Conservation (phyloP, 2,888 invertebrate genomes). For the Eulithis prunata region DNA sequence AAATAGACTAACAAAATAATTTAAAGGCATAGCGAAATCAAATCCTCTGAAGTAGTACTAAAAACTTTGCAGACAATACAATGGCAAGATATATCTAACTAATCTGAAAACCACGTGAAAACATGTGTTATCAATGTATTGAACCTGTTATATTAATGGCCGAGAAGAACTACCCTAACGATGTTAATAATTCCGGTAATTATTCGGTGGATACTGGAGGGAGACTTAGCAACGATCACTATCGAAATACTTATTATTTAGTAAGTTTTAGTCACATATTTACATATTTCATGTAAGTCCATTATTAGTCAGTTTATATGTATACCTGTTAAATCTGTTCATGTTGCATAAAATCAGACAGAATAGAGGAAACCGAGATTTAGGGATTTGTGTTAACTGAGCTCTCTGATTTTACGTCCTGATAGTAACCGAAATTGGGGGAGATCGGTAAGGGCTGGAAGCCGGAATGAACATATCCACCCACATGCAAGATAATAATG, state of each 20-base stretch:
- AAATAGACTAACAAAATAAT: too few relatives aligned
- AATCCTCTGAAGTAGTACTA: too few relatives aligned
- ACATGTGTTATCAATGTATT: conserved; percentile 31
- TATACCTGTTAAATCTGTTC: too few relatives aligned
- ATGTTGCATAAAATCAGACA: conserved; percentile 15
- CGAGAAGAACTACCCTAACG: conserved; percentile 20
- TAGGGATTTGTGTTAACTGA: conserved; percentile 33
- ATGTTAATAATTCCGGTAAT: conserved; percentile 30
- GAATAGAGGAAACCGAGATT: conserved; percentile 28
- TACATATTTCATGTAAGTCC: background rate
- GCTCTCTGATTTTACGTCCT: conserved; percentile 33
- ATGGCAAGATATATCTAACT: conserved; percentile 14
- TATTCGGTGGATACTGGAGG: conserved; percentile 4
- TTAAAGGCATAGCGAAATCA: too few relatives aligned
- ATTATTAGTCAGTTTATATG: background rate
- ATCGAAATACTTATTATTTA: background rate
- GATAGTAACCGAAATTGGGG: conserved; percentile 32
- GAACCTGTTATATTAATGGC: conserved; percentile 22
- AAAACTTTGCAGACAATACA: too few relatives aligned
- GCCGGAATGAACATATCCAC: conserved; percentile 26
- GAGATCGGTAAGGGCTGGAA: conserved; percentile 25
- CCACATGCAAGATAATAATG: conserved; percentile 32
- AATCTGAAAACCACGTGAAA: conserved; percentile 8
- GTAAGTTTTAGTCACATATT: too few relatives aligned
- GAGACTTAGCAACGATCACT: background rate